Evolutionary conservation across 2,888 invertebrate species (phyloP).

Genomic region (Chrysolina haemoptera): DNA sequence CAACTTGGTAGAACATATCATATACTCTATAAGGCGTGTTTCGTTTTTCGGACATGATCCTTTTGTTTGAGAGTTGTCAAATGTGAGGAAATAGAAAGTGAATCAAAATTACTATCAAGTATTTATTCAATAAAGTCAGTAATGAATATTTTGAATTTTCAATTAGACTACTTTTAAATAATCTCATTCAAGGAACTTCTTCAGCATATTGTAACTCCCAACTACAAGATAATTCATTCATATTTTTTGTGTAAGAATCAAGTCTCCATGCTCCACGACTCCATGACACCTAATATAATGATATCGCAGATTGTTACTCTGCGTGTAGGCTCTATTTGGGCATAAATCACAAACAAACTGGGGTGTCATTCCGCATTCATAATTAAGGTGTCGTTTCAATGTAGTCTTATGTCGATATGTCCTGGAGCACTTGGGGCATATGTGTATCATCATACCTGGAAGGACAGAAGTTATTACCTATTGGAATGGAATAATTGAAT

Average conservation of each 20-base stretch:
- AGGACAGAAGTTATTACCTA: not conserved
- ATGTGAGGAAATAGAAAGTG: too few relatives aligned
- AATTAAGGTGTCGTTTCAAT: constrained; percentile 51
- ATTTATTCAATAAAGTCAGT: too few relatives aligned
- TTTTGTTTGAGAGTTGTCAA: too few relatives aligned
- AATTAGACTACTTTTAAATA: too few relatives aligned
- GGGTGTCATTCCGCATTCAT: constrained; percentile 55
- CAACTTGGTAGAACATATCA: too few relatives aligned
- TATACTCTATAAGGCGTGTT: too few relatives aligned
- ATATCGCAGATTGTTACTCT: constrained; percentile 25
- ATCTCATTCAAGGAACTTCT: too few relatives aligned
- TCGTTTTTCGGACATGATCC: too few relatives aligned
- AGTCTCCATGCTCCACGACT: too few relatives aligned
- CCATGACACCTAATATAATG: constrained; percentile 28
- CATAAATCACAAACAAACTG: constrained; percentile 55
- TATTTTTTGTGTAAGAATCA: not conserved
- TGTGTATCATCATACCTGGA: constrained; percentile 2
- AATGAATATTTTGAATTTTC: too few relatives aligned
- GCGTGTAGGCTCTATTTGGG: constrained; percentile 34
- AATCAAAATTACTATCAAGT: too few relatives aligned
- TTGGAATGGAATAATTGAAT: not conserved
- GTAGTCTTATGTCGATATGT: constrained; percentile 48
- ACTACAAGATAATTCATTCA: not conserved
- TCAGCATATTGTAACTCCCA: too few relatives aligned
- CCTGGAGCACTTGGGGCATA: constrained; percentile 47